phyloP scores from a whole-genome alignment of 2,113 vertebrate genomes.

The Diadophis punctatus region DNA sequence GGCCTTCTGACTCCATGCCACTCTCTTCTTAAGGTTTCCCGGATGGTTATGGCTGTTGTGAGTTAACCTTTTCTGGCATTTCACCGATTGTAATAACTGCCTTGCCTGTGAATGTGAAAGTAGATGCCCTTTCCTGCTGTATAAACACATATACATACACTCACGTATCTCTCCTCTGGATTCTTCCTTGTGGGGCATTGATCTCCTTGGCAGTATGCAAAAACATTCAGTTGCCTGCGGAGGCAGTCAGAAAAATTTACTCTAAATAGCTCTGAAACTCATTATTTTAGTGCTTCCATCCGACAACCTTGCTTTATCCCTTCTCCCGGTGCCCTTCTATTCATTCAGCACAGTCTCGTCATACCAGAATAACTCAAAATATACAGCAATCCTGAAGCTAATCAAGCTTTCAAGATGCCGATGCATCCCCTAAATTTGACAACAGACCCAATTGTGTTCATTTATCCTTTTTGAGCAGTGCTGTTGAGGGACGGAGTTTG shows the following conservation, averaged over 20 bases:
- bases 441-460: slow-evolving; percentile 22
- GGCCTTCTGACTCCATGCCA: slow-evolving; percentile 50
- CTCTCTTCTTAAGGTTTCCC: slow-evolving; percentile 49
- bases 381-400: neutral
- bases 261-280: slow-evolving; percentile 5
- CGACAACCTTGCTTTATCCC: neutral
- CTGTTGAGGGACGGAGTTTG: slow-evolving; percentile 49
- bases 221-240: slow-evolving; percentile 19
- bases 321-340: neutral
- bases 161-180: slow-evolving; percentile 16
- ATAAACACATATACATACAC: neutral
- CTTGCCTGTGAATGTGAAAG: slow-evolving; percentile 56
- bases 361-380: neutral
- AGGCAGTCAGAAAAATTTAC: slow-evolving; percentile 39
- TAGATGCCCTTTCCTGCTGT: slow-evolving; percentile 54
- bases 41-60: slow-evolving; percentile 42
- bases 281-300: slow-evolving; percentile 3
- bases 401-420: neutral
- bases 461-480: slow-evolving; percentile 26
- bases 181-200: neutral
- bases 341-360: neutral
- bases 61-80: slow-evolving; percentile 71
- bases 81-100: slow-evolving; percentile 61
- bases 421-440: neutral
- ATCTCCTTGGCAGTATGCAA: slow-evolving; percentile 18